Conservation (phyloP, 2,113 vertebrate genomes). For the Campylomormyrus tamandua region DNA sequence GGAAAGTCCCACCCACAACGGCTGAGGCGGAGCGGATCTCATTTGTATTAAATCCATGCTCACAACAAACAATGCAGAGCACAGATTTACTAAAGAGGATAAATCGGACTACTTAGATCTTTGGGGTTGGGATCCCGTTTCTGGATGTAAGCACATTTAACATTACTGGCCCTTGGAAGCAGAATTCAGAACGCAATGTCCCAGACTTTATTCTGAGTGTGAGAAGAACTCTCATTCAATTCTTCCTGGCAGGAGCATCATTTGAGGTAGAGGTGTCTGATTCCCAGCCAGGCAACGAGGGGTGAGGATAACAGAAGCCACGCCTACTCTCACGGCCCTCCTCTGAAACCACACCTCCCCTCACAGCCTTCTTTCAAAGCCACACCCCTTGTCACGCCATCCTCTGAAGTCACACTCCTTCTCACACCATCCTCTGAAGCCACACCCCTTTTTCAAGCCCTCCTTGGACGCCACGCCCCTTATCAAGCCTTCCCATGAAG, state of each 20-base stretch:
- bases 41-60: constrained; percentile 1
- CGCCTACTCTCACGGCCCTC: neutral
- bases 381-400: neutral
- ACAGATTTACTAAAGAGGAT: neutral
- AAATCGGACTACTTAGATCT: neutral
- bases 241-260: neutral
- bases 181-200: neutral
- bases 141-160: neutral
- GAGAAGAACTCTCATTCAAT: neutral
- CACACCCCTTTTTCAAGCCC: neutral
- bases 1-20: neutral
- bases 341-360: neutral
- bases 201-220: neutral
- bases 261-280: neutral
- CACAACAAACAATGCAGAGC: neutral
- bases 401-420: neutral
- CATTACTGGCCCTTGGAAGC: neutral
- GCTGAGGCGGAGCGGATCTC: neutral
- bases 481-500: neutral
- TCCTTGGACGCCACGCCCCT: neutral
- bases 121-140: neutral
- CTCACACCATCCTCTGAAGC: neutral
- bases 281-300: neutral
- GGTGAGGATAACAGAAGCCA: neutral
- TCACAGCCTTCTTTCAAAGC: neutral